Evolutionary conservation across 1,140 invertebrate species (phyloP), one percentile per base, ranked within the genome.

Genomic region (Bombus balteatus): DNA sequence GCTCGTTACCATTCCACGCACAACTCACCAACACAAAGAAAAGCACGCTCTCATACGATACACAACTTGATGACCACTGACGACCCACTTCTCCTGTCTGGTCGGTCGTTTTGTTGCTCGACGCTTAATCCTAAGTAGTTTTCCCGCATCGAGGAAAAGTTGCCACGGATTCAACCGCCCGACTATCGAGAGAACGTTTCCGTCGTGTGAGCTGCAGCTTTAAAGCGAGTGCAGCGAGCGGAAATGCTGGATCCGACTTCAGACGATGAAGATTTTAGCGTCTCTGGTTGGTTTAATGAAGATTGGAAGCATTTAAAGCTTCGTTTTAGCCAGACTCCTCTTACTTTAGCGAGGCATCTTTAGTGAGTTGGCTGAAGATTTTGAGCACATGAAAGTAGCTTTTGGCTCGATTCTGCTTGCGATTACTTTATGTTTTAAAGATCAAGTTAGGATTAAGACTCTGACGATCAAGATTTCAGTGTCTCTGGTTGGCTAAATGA

Each of bases 1-100:
- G 82, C 86, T 87, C 84, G 84, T 85, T 85, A 85, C 84, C 78
- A 85, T 85, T 85, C 84, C 82, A 74, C 59, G 82, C 81, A 78
- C 75, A 75, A 13, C 39, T 62, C 65, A 72, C 71, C 68, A 32
- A 83, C 57, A 74, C 22, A 65, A 47, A 76, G 59, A n/a, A 25
- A 3, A 12, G 1, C 68, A 28, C 34, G 65, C 32, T 34, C 74
- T n/a, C 37, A 4, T 18, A 72, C 53, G 57, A 28, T 37, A 41
- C 73, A 43, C 71, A 65, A 72, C 74, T 80, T 18, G 79, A 78
- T 73, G 81, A 74, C 77, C 76, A 77, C 77, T 70, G 86, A 81
- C 86, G 87, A 85, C 87, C 83, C 62, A 81, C 83, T 85, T 88
- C 87, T 81, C 73, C 62, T n/a, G 76, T 72, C 78, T 47, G 87